A percentile compares a stretch with the other conserved stretches of the same genome.
phyloP scores from a whole-genome alignment of 2,888 invertebrate genomes.

The Troglohyphantes excavatus region DNA sequence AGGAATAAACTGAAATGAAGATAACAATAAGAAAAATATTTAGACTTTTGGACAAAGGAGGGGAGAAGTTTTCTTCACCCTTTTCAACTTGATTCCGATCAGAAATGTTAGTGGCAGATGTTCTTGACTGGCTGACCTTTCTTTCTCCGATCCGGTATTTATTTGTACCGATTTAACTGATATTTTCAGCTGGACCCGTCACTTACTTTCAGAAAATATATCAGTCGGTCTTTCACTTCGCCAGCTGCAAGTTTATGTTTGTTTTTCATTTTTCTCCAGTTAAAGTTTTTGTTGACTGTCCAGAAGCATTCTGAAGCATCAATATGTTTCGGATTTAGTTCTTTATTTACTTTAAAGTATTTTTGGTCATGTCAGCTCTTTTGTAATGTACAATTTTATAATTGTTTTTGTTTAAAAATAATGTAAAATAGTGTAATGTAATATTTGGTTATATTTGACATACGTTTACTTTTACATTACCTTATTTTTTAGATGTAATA shows the following conservation, averaged over 20 bases:
- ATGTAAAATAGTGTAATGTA: no score
- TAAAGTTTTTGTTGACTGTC: not conserved
- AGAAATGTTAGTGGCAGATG: constrained; percentile 71
- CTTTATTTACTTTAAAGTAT: no score
- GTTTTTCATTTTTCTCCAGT: not conserved
- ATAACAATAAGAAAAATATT: constrained; percentile 3
- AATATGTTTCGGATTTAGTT: no score
- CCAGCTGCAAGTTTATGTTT: not conserved
- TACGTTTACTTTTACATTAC: no score
- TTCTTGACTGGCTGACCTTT: constrained; percentile 74
- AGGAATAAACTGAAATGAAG: constrained; percentile 47
- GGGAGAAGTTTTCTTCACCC: constrained; percentile 50
- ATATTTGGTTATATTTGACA: no score
- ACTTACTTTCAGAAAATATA: constrained; percentile 5
- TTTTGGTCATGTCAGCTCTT: no score
- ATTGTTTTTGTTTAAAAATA: no score
- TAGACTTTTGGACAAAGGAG: constrained; percentile 43
- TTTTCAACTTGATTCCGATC: constrained; percentile 72
- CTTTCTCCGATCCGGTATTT: constrained; percentile 25
- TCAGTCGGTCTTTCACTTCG: constrained; percentile 1
- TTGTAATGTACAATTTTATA: no score
- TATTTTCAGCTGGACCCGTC: constrained; percentile 55
- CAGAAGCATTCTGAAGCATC: not conserved
- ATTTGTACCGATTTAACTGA: constrained; percentile 56
- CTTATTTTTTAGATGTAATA: no score